Base-by-base conservation (phyloP, 2,888 invertebrate species). In the Cordilura impudica region DNA sequence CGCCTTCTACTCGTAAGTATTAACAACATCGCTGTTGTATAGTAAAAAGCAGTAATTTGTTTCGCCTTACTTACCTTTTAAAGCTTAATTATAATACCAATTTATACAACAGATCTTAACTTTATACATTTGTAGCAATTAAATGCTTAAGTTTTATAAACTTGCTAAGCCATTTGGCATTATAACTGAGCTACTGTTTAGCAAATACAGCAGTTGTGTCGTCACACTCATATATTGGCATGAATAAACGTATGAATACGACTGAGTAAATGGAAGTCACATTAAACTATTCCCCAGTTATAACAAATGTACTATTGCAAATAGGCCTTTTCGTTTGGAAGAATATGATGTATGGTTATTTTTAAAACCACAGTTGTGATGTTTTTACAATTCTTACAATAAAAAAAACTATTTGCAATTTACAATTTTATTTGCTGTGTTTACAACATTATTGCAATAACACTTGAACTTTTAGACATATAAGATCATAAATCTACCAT, bases 111-210 rank as follows among this genome's bases (percentile, higher is more conserved):
- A 63, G 79, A 75, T 79, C 71, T 79, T 75, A 79, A 79, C 54
- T 71, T 75, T 75, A 65, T 75, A 39, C 43, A 69, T 72, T 79
- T 72, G 71, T 51, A 45, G 53, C 67, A 79, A 75, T 75, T 75
- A 75, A 75, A 75, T 58, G 75, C 71, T 79, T 75, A 75, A 75
- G 45, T 79, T 75, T 75, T 75, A 79, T 72, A 71, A 75, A 75
- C 75, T 66, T 70, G 75, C 67, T 75, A 79, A 79, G 71, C 75
- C 58, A 39, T 56, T 51, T 58, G 75, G 79, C 23, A 79, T 72
- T 79, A 75, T 79, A 72, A 72, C 71, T 61, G 26, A 56, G 71
- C 75, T 75, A 58, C 67, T 47, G 71, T 53, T 70, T 60, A 47
- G 66, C 60, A 78, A 71, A 78, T 66, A 75, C 31, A 29, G 10